Evolutionary conservation across 2,113 vertebrate species (phyloP).

Genomic region (Menura novaehollandiae): DNA sequence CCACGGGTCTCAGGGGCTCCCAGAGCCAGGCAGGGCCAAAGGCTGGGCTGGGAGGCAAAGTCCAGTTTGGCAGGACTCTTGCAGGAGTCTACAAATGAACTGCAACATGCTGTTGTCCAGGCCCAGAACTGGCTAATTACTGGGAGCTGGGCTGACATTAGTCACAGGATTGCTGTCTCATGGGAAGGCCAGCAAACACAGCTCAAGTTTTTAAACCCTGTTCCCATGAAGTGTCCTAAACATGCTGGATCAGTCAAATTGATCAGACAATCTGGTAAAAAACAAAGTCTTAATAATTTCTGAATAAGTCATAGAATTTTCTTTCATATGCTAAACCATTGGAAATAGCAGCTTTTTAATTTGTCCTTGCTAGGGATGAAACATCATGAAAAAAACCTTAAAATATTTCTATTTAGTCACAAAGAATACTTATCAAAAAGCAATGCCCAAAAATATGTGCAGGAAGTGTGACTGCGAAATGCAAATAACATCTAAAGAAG

Average conservation of each 20-base stretch:
- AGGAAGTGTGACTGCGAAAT: not conserved
- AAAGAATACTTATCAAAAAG: not conserved
- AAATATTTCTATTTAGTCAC: not conserved
- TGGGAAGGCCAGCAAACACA: not conserved
- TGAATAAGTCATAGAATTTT: not conserved
- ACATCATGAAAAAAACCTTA: not conserved
- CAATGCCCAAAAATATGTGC: not conserved
- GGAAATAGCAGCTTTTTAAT: not conserved
- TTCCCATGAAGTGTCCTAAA: not conserved
- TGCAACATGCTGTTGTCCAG: accelerated
- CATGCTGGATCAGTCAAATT: not conserved
- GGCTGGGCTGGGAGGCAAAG: not conserved
- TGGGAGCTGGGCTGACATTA: accelerated
- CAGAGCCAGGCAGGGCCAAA: not conserved
- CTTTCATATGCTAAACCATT: not conserved
- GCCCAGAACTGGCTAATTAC: not conserved
- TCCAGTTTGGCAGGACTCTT: accelerated
- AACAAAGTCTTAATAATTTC: not conserved
- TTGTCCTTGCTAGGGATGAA: not conserved
- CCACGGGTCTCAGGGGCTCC: accelerated
- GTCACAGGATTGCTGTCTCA: accelerated
- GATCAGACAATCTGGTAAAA: not conserved
- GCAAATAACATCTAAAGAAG: not conserved
- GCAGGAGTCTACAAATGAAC: not conserved
- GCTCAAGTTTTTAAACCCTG: not conserved